phyloP scores from a whole-genome alignment of 30 jellyfish, hydroid and myxozoan species.

The Mastigias papua region DNA sequence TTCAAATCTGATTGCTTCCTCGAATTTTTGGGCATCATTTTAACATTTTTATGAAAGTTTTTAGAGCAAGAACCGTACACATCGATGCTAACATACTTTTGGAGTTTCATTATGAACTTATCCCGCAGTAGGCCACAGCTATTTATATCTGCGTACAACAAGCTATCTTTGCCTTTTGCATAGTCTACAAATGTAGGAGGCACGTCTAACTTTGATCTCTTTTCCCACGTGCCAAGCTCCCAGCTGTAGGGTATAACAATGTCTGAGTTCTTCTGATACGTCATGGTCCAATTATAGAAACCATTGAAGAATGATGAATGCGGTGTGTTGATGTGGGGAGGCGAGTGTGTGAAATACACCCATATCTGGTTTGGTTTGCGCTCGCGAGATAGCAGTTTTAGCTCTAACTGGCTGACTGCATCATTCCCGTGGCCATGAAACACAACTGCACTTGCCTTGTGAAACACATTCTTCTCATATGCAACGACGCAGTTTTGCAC shows the following conservation, averaged over 20 bases:
- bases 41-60: conserved; percentile 67
- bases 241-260: conserved; percentile 87
- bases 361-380: conserved; percentile 73
- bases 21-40: conserved; percentile 57
- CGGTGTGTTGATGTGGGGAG: conserved; percentile 85
- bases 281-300: conserved; percentile 93
- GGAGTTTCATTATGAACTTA: conserved; percentile 70
- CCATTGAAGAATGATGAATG: conserved; percentile 78
- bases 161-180: conserved; percentile 81
- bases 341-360: conserved; percentile 85
- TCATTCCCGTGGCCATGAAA: conserved; percentile 86
- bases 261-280: conserved; percentile 81
- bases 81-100: conserved; percentile 73
- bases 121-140: conserved; percentile 93
- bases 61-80: conserved; percentile 86
- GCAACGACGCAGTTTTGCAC: conserved; percentile 85
- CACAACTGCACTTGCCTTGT: conserved; percentile 77
- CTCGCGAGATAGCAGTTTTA: conserved; percentile 17
- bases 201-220: conserved; percentile 26
- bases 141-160: conserved; percentile 78
- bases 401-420: conserved; percentile 65
- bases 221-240: conserved; percentile 97
- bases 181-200: conserved; percentile 41
- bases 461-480: conserved; percentile 62
- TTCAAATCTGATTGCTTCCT: conserved; percentile 43